Conservation (phyloP, 2,888 invertebrate species). For the Dryadula phaetusa region DNA sequence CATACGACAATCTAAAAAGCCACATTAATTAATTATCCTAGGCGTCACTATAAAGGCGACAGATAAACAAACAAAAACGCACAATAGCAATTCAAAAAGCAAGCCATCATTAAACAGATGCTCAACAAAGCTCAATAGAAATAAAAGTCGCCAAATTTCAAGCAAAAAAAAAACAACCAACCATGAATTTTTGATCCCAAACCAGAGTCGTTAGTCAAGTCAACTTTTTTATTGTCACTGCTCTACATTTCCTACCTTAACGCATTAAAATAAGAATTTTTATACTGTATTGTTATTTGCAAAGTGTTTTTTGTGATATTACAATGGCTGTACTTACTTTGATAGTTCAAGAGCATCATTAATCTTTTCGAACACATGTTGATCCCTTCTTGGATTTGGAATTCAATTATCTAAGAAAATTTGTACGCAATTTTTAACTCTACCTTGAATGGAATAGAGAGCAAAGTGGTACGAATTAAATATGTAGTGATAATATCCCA, state of each 20-base stretch:
- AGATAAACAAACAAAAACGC: slow-evolving; percentile 44
- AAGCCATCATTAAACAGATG: slow-evolving; percentile 74
- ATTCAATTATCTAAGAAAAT: slow-evolving; percentile 8
- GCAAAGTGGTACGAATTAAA: slow-evolving; percentile 2
- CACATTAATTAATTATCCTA: slow-evolving; percentile 26
- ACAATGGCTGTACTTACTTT: slow-evolving; percentile 61
- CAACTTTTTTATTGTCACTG: slow-evolving; percentile 71
- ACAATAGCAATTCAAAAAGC: slow-evolving; percentile 48
- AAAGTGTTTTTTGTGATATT: slow-evolving; percentile 62
- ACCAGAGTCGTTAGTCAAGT: slow-evolving; percentile 84
- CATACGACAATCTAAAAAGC: background rate
- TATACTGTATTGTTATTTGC: slow-evolving; percentile 14
- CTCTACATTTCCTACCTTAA: slow-evolving; percentile 50
- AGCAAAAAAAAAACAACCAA: slow-evolving; percentile 75
- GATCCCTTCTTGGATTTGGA: slow-evolving; percentile 60
- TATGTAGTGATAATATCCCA: slow-evolving; percentile 54
- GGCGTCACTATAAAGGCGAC: slow-evolving; percentile 14
- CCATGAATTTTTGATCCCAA: slow-evolving; percentile 81
- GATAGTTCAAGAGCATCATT: slow-evolving; percentile 79
- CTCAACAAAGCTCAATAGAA: slow-evolving; percentile 69
- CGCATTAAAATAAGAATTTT: slow-evolving; percentile 42
- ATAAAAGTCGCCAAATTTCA: slow-evolving; percentile 64
- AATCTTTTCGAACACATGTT: slow-evolving; percentile 75
- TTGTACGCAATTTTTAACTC: background rate
- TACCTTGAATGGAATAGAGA: background rate